Base-by-base conservation (phyloP, 2,888 invertebrate species). In the Polylopha cassiicola region DNA sequence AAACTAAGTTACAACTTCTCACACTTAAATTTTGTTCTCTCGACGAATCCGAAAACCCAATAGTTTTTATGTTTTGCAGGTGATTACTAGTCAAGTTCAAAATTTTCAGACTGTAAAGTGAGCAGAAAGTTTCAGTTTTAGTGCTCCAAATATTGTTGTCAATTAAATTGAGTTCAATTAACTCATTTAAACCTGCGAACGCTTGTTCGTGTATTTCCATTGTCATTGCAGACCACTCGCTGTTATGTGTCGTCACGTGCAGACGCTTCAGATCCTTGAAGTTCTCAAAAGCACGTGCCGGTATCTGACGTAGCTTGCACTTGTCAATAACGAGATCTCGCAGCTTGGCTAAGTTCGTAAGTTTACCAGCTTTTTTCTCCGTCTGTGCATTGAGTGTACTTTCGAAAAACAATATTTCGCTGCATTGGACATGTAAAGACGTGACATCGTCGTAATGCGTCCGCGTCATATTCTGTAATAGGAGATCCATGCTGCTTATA, bases 91-190 rank as follows among this genome's bases (percentile, higher is more conserved):
- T 91, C 49, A 94, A 69, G 66, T 94, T 94, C 37, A 94, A 82
- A 43, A 81, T 86, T 62, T 89, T 88, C 48, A 94, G 87, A 71
- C 89, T 89, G 63, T 88, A 89, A 51, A 93, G 80, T 21, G 91
- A 89, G 68, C 93, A 94, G 65, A 94, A 90, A 45, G 89, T 87
- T 58, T 91, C 90, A 18, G 87, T 82, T 48, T 93, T 92, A 39
- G 92, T 84, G 48, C 88, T 91, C 92, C 92, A 92, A 46, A 93
- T 90, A 67, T 92, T 92, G 79, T 93, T 93, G 63, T 91, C 90
- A 49, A 89, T 90, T 38, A 94, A 76, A 73, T 93, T 89, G 51
- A 93, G 86, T 58, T 87, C 87, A 46, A 89, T 86, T 36, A 93
- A 84, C 71, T 90, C 90, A 43, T 88, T 87, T 56, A 93, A 77